Percentiles rank a stretch among this genome's conserved stretches.
Evolutionary conservation across 2,888 invertebrate species (phyloP).

Genomic region (Philereme transversata): DNA sequence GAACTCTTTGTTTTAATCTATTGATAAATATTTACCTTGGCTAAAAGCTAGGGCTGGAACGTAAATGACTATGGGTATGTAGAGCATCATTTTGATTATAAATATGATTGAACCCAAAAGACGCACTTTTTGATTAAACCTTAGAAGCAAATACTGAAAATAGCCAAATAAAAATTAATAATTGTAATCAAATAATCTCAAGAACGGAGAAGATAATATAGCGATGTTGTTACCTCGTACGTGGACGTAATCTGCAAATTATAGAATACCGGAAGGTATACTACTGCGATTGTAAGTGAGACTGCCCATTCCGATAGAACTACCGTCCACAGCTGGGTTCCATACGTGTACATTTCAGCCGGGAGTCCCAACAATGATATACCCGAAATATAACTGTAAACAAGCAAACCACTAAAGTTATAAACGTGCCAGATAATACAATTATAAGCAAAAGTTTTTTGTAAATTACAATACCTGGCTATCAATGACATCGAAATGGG

Average conservation of each 20-base stretch:
- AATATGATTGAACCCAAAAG: conserved; percentile 88
- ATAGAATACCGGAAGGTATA: conserved; percentile 90
- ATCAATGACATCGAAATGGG: conserved; percentile 91
- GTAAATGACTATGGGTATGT: conserved; percentile 93
- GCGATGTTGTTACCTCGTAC: conserved; percentile 84
- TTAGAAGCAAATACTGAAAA: conserved; percentile 86
- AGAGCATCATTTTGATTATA: conserved; percentile 89
- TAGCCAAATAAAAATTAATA: background rate
- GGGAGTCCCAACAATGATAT: conserved; percentile 89
- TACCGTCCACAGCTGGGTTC: conserved; percentile 88
- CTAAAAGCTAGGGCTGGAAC: conserved; percentile 94
- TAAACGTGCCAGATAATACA: background rate
- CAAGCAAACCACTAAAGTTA: background rate
- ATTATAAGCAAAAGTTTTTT: background rate
- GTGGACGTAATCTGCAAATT: conserved; percentile 89
- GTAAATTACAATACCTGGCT: conserved; percentile 84
- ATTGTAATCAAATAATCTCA: background rate
- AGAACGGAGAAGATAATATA: background rate
- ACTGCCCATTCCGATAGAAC: conserved; percentile 86
- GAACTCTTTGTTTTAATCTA: background rate
- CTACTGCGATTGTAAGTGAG: conserved; percentile 86
- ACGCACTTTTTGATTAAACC: conserved; percentile 87
- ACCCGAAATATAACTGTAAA: conserved; percentile 88
- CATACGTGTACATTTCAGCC: conserved; percentile 90
- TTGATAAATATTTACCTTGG: conserved; percentile 83